phyloP scores from a whole-genome alignment of 2,113 vertebrate species.

The Chionodraco myersi region DNA sequence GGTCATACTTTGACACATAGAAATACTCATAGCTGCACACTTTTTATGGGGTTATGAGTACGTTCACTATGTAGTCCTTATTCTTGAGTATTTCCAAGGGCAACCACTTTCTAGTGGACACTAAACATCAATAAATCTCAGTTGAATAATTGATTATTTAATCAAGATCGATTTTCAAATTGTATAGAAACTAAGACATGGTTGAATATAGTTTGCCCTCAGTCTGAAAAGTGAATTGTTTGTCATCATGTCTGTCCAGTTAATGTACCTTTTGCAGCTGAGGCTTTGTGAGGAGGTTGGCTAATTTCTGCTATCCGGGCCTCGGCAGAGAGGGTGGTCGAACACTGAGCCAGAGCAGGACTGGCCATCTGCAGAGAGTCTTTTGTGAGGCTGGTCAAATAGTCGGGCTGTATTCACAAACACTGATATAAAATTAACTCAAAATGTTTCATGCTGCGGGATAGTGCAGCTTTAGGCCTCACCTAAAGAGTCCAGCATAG shows the following conservation, averaged over 20 bases:
- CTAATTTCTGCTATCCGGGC: conserved; percentile 31
- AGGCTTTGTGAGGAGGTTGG: conserved; percentile 52
- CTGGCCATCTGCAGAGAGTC: conserved; percentile 24
- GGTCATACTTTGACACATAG: conserved; percentile 1
- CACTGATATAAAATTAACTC: not conserved
- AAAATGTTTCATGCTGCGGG: not conserved
- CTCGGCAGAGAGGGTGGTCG: conserved; percentile 12
- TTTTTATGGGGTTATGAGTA: not conserved
- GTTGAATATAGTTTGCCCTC: conserved; percentile 17
- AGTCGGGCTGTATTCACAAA: not conserved
- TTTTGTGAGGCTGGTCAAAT: conserved; percentile 16
- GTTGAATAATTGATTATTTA: conserved; percentile 3
- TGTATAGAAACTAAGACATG: conserved; percentile 6
- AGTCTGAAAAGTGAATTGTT: conserved; percentile 64
- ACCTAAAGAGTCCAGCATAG: conserved; percentile 1
- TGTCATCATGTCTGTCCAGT: conserved; percentile 58
- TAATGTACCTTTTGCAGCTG: conserved; percentile 69
- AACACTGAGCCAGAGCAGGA: conserved; percentile 25
- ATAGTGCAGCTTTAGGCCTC: not conserved
- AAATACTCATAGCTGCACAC: conserved; percentile 5
- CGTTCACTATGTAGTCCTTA: not conserved
- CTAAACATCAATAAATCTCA: not conserved
- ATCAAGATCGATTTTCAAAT: not conserved
- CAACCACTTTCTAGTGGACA: not conserved
- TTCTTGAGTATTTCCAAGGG: not conserved